Evolutionary conservation across 2,888 invertebrate genomes (phyloP).

Genomic region (Camptogramma bilineatum): DNA sequence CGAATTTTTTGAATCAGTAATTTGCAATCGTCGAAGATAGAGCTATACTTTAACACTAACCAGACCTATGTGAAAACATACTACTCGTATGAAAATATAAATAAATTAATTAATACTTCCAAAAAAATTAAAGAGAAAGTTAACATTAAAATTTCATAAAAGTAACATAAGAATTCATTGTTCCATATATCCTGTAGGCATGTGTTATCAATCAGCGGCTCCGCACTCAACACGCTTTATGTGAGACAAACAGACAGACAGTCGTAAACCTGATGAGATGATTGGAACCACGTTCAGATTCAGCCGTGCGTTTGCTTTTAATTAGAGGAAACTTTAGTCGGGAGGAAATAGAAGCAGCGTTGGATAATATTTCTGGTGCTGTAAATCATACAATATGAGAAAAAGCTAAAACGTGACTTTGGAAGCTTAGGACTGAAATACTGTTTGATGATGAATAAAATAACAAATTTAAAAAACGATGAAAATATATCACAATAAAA

Average conservation of each 20-base stretch:
- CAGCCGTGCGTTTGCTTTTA: slow-evolving; percentile 73
- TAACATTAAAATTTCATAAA: slow-evolving; percentile 13
- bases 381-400: slow-evolving; percentile 22
- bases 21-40: too few relatives aligned
- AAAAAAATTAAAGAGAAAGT: too few relatives aligned
- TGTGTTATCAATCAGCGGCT: slow-evolving; percentile 78
- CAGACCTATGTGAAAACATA: too few relatives aligned
- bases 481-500: background rate
- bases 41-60: too few relatives aligned
- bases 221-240: slow-evolving; percentile 74
- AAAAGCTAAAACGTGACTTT: background rate
- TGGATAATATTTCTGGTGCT: slow-evolving; percentile 27
- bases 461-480: background rate
- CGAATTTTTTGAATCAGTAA: background rate
- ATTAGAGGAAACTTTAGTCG: slow-evolving; percentile 73
- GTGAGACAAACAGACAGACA: slow-evolving; percentile 69
- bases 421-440: background rate
- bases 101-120: too few relatives aligned
- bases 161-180: slow-evolving; percentile 49
- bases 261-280: slow-evolving; percentile 78
- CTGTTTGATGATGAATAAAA: background rate
- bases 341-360: slow-evolving; percentile 56
- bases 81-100: too few relatives aligned
- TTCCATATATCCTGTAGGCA: slow-evolving; percentile 57
- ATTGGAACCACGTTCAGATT: slow-evolving; percentile 79